Evolutionary conservation across 2,888 invertebrate species (phyloP), one percentile per base, ranked within the genome.

Genomic region (Perizoma affinitatum): DNA sequence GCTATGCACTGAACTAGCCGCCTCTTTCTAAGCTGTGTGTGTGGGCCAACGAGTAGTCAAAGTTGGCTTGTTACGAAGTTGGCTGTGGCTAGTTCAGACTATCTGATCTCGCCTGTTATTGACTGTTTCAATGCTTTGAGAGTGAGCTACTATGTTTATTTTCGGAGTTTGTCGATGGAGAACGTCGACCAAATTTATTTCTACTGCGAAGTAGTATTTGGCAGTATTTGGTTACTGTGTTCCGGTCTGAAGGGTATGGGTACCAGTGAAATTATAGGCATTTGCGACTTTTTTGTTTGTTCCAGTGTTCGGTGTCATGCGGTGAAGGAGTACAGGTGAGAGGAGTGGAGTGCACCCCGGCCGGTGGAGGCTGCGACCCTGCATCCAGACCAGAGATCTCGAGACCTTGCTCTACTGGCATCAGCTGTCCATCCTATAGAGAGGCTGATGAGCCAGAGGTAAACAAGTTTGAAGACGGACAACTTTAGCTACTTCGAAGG

Each of bases 231-330:
- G 22, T 22, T 22, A 3, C 22, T 22, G 22, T 22, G 22, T 22
- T 22, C 3, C 22, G 22, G 22, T 22, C 22, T 22, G 22, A 22
- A 22, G 22, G 22, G 22, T 22, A 22, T 22, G 22, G 22, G 22
- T 22, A 3, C 22, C 22, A 3, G 22, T 22, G 22, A 22, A 22
- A 22, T 22, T 22, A 22, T 22, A 22, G 22, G 22, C 3, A 22
- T 22, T 2, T 22, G 22, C 1, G 22, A 22, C 1, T 38, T 38
- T 38, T 38, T 4, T 38, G 38, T 38, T 5, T 44, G 35, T 61
- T 40, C 40, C 90, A 98, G 97, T 98, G 98, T 82, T 98, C 98
- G n/a, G 97, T 96, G 7, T 96, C 96, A 7, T 98, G 98, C 80
- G 98, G 98, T 7, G 96, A 95, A 79, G 98, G 98, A 0, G 92